Percentiles rank a stretch among this genome's conserved stretches.
Conservation (phyloP, 2,797 vertebrate species). For the Microchirus variegatus region DNA sequence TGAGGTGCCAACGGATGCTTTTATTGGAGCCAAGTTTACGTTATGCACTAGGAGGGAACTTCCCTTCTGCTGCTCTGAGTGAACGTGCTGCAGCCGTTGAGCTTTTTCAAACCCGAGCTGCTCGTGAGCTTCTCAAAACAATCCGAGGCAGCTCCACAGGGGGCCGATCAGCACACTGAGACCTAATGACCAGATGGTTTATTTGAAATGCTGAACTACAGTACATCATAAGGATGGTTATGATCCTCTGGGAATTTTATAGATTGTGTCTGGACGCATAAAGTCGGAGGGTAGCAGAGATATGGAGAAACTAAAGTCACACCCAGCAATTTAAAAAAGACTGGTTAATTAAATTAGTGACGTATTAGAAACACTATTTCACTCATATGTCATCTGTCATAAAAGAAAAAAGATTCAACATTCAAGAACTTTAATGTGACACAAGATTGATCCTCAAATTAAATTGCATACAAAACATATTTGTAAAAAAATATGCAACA, state of each 20-base stretch:
- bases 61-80: slow-evolving; percentile 62
- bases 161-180: slow-evolving; percentile 24
- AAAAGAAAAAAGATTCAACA: too few species aligned
- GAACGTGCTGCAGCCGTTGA: slow-evolving; percentile 28
- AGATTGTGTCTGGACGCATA: slow-evolving; percentile 11
- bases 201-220: slow-evolving; percentile 12
- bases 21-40: slow-evolving; percentile 87
- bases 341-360: background rate
- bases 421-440: too few species aligned
- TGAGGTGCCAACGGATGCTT: slow-evolving; percentile 86
- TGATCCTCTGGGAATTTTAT: slow-evolving; percentile 6
- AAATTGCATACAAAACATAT: too few species aligned
- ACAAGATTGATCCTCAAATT: too few species aligned
- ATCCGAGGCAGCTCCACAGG: slow-evolving; percentile 27
- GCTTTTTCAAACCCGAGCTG: slow-evolving; percentile 62
- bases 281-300: background rate
- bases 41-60: slow-evolving; percentile 77
- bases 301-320: background rate
- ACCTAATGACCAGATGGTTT: slow-evolving; percentile 5
- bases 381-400: too few species aligned
- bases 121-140: slow-evolving; percentile 62
- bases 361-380: background rate
- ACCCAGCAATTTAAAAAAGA: background rate
- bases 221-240: background rate
- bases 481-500: too few species aligned